A percentile compares a stretch with the other conserved stretches of the same genome.
phyloP scores from a whole-genome alignment of 2,113 vertebrate species.

The Typhlomys cinereus region DNA sequence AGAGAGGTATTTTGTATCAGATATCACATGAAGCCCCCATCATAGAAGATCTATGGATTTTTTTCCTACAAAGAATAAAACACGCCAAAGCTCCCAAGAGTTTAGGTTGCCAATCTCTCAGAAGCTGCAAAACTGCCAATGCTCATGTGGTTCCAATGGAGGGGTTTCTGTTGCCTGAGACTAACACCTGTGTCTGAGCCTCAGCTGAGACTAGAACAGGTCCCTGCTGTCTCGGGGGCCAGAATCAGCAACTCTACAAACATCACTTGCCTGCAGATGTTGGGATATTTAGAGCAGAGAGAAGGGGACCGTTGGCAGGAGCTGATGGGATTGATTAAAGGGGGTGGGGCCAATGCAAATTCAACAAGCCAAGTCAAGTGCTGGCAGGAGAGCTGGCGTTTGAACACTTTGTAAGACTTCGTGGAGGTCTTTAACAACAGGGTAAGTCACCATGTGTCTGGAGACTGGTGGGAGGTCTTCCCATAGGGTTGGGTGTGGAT shows the following conservation, averaged over 20 bases:
- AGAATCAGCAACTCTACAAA: background rate
- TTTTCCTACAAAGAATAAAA: slow-evolving; percentile 38
- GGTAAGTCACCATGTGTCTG: slow-evolving; percentile 63
- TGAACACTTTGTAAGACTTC: slow-evolving; percentile 65
- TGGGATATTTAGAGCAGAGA: slow-evolving; percentile 39
- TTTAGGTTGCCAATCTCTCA: background rate
- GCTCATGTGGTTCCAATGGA: background rate
- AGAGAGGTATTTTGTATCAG: background rate
- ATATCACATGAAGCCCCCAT: background rate
- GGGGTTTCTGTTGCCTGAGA: background rate
- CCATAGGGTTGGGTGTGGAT: slow-evolving; percentile 61
- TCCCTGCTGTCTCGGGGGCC: background rate
- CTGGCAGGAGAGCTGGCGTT: slow-evolving; percentile 60
- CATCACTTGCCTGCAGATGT: slow-evolving; percentile 33
- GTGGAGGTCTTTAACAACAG: slow-evolving; percentile 69
- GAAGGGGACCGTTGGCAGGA: background rate
- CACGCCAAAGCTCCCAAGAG: background rate
- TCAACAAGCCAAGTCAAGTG: background rate
- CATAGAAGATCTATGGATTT: background rate
- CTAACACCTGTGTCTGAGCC: slow-evolving; percentile 25
- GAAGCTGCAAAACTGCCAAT: background rate
- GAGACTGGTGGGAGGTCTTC: slow-evolving; percentile 74
- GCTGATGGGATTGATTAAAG: slow-evolving; percentile 74
- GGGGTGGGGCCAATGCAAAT: slow-evolving; percentile 63
- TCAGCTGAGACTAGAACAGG: background rate